phyloP scores from a whole-genome alignment of 2,888 invertebrate species.

The Pammene aurita region DNA sequence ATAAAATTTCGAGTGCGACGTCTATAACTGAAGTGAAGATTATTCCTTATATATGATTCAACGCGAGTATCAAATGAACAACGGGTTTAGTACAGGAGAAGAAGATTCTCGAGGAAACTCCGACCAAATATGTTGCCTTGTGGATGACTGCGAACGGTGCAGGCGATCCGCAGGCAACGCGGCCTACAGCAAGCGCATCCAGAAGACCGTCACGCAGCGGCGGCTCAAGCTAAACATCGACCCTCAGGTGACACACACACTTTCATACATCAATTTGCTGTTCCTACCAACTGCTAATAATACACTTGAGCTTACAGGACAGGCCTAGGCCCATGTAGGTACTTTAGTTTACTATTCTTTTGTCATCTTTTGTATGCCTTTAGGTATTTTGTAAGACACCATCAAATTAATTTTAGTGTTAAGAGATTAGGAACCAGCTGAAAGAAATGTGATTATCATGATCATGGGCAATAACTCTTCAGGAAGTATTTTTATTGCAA shows the following conservation, averaged over 20 bases:
- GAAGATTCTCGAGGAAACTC: constrained; percentile 94
- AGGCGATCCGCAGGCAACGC: constrained; percentile 95
- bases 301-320: not conserved
- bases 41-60: constrained; percentile 82
- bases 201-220: constrained; percentile 96
- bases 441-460: too few relatives aligned
- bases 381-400: not conserved
- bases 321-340: not conserved
- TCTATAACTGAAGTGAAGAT: constrained; percentile 63
- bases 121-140: constrained; percentile 95
- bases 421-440: not conserved
- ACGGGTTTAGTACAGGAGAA: constrained; percentile 96
- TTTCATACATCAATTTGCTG: constrained; percentile 33
- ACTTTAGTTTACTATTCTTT: not conserved
- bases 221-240: constrained; percentile 95
- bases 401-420: not conserved
- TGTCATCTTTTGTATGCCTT: not conserved
- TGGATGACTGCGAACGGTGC: constrained; percentile 94
- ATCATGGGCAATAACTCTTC: too few relatives aligned
- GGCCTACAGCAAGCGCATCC: constrained; percentile 97
- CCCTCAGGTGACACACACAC: constrained; percentile 68
- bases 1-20: constrained; percentile 67
- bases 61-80: constrained; percentile 86
- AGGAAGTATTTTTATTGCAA: too few relatives aligned
- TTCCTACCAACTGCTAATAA: too few relatives aligned